A percentile compares a stretch with the other conserved stretches of the same genome.
These are phyloP conservation scores for Scopus umbretta DNA, from an alignment of 2,113 vertebrate species.

Conservation along the genomic window DNA sequence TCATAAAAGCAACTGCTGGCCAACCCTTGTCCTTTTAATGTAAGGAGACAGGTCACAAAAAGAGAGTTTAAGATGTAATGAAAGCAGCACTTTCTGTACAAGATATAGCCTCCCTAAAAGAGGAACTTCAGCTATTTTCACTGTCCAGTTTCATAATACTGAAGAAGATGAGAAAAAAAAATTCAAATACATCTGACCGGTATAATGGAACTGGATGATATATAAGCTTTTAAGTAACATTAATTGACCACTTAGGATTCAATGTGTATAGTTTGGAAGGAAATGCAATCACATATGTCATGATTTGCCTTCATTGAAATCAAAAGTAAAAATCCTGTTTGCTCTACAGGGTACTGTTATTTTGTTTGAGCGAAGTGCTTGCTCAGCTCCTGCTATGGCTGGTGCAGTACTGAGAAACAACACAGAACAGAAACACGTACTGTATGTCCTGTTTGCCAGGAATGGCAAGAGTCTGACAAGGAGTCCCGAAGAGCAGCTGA, in stretches of 20 bases:
- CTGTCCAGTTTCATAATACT: neutral
- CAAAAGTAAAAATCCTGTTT: neutral
- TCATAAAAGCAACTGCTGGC: neutral
- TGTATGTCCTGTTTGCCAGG: neutral
- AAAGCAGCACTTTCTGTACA: neutral
- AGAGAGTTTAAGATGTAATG: neutral
- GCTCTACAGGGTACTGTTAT: fast-evolving
- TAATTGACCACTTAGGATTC: neutral
- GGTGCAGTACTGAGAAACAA: neutral
- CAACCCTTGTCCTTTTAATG: neutral
- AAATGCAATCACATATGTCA: neutral
- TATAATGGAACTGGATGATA: neutral
- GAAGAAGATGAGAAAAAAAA: neutral
- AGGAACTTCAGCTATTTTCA: constrained; percentile 17
- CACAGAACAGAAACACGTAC: fast-evolving
- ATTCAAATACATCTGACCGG: neutral
- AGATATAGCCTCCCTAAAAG: neutral
- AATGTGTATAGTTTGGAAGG: neutral
- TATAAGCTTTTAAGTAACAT: neutral
- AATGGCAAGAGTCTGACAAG: neutral
- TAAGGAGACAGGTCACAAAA: neutral
- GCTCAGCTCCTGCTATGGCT: neutral
- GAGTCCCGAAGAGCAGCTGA: neutral
- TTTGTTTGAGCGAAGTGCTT: neutral
- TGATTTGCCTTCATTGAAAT: neutral